These are phyloP conservation scores for Eupithecia centaureata DNA, from an alignment of 2,888 invertebrate species.

Conservation along the genomic window DNA sequence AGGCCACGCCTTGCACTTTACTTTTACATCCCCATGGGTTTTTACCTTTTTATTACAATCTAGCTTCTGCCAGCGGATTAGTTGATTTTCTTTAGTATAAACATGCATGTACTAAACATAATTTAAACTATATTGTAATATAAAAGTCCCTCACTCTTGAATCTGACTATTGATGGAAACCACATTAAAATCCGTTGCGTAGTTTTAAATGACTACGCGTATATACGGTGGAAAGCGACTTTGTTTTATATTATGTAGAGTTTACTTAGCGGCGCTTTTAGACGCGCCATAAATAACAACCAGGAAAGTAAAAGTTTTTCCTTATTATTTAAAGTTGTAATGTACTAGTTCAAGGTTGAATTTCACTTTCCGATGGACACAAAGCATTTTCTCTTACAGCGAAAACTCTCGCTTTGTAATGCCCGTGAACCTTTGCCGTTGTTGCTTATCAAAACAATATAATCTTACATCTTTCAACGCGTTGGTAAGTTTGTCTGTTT, in stretches of 20 bases:
- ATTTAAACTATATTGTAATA: too few species aligned
- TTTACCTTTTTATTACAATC: neutral
- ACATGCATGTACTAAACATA: too few species aligned
- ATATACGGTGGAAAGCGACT: too few species aligned
- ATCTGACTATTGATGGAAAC: too few species aligned
- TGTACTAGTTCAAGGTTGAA: slow-evolving; percentile 67
- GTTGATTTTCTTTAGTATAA: too few species aligned
- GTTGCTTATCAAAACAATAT: slow-evolving; percentile 4
- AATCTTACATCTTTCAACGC: neutral
- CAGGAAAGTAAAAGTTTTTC: neutral
- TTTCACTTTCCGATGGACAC: slow-evolving; percentile 76
- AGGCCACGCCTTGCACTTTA: slow-evolving; percentile 29
- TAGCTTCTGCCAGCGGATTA: too few species aligned
- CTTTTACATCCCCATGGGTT: slow-evolving; percentile 26
- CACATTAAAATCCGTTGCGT: too few species aligned
- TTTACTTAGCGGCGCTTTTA: too few species aligned
- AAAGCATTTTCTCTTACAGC: slow-evolving; percentile 58
- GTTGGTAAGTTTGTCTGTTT: neutral
- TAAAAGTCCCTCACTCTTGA: too few species aligned
- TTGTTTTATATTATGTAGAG: too few species aligned
- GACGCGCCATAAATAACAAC: too few species aligned
- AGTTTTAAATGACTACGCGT: too few species aligned
- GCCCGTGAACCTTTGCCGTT: slow-evolving; percentile 7
- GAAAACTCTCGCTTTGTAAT: slow-evolving; percentile 5
- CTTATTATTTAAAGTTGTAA: neutral